Evolutionary conservation across 1,140 invertebrate genomes (phyloP).

Genomic region (Lucilia sericata): DNA sequence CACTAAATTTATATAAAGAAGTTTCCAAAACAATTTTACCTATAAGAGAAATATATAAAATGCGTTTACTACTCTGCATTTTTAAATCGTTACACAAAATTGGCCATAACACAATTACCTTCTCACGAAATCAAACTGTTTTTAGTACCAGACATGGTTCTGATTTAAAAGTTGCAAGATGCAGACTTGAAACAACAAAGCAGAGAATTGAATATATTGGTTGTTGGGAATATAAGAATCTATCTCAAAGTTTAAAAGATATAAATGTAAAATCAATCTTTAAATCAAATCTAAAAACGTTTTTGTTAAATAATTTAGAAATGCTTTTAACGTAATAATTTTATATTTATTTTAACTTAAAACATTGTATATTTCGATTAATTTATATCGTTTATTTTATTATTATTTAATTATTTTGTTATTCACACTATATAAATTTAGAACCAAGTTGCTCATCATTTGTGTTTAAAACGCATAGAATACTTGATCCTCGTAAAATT

Average conservation of each 20-base stretch:
- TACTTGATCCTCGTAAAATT: too few species aligned
- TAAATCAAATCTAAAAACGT: neutral
- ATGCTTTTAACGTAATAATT: too few species aligned
- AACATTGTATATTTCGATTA: too few species aligned
- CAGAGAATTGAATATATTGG: neutral
- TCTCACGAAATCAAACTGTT: neutral
- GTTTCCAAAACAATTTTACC: neutral
- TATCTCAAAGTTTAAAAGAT: neutral
- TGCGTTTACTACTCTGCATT: neutral
- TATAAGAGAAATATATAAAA: neutral
- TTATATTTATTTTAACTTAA: neutral
- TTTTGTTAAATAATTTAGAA: too few species aligned
- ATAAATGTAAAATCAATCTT: neutral
- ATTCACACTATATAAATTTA: too few species aligned
- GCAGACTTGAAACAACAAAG: neutral
- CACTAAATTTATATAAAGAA: neutral
- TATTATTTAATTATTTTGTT: too few species aligned
- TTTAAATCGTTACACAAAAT: slow-evolving; percentile 7
- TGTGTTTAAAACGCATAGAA: too few species aligned
- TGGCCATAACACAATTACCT: neutral
- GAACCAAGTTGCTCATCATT: too few species aligned
- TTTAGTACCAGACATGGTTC: neutral
- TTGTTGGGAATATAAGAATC: neutral
- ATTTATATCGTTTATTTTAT: too few species aligned
- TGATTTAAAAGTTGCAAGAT: neutral